A percentile compares a stretch with the other conserved stretches of the same genome.
phyloP scores from a whole-genome alignment of 2,113 vertebrate species.

The Menura novaehollandiae region DNA sequence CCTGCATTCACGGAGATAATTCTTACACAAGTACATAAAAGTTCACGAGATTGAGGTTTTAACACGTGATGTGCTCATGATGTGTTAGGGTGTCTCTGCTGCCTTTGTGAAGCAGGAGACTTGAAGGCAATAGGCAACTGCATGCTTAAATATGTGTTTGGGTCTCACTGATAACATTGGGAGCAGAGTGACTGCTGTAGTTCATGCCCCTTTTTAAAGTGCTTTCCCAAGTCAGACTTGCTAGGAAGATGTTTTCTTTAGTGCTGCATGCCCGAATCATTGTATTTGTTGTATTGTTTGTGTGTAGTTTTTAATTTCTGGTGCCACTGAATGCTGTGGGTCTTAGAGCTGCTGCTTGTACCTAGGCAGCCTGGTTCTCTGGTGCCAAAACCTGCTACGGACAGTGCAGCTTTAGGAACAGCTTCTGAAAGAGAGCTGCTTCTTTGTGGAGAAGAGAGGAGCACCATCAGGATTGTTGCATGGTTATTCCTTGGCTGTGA shows the following conservation, averaged over 20 bases:
- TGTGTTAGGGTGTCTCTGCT: background rate
- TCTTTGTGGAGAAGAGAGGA: background rate
- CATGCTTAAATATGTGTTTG: background rate
- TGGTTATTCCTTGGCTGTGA: background rate
- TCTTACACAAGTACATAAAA: rapidly evolving
- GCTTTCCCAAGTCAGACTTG: background rate
- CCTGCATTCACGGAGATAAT: background rate
- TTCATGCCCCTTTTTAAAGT: background rate
- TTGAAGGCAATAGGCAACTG: background rate
- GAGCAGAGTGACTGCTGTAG: background rate
- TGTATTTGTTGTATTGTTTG: background rate
- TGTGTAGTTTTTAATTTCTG: background rate
- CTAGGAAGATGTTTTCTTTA: background rate
- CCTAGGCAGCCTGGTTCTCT: background rate
- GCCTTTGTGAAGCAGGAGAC: background rate
- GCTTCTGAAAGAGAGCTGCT: background rate
- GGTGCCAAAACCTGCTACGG: background rate
- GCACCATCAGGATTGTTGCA: background rate
- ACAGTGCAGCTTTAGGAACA: background rate
- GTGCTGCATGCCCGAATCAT: background rate
- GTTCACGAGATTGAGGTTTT: background rate
- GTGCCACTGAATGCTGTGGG: background rate
- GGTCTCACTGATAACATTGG: background rate
- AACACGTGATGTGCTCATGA: background rate
- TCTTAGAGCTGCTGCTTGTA: background rate